Percentiles rank a stretch among this genome's conserved stretches.
Conservation (phyloP, 2,888 invertebrate genomes). For the Xestia c-nigrum region DNA sequence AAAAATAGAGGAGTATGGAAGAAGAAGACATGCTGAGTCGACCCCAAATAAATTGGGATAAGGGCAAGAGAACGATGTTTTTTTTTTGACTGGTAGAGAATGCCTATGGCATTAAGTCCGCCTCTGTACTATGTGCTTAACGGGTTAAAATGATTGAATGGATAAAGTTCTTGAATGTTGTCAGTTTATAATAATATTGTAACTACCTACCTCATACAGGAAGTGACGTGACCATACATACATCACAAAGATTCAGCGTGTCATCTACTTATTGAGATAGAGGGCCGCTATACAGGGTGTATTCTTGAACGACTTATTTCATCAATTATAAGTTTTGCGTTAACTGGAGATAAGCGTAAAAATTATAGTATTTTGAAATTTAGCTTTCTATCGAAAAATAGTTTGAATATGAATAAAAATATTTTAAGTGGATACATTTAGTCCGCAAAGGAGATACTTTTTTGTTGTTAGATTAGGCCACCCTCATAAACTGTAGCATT, state of each 20-base stretch:
- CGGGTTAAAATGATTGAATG: neutral
- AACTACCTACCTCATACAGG: slow-evolving; percentile 7
- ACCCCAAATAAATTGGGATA: no score
- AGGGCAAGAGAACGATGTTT: no score
- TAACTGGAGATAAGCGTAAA: neutral
- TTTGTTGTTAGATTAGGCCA: no score
- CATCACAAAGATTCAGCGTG: slow-evolving; percentile 46
- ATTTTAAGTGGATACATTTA: neutral
- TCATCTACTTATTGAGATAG: slow-evolving; percentile 64
- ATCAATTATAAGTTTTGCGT: neutral
- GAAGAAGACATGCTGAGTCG: no score
- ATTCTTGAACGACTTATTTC: neutral
- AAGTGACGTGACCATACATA: slow-evolving; percentile 54
- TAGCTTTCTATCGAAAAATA: neutral
- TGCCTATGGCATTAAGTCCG: no score
- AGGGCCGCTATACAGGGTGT: slow-evolving; percentile 22
- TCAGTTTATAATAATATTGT: slow-evolving; percentile 28
- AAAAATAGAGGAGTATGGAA: no score
- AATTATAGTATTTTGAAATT: neutral
- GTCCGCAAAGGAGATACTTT: no score
- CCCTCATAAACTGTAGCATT: no score
- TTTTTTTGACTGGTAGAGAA: no score
- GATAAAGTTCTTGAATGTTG: slow-evolving; percentile 9
- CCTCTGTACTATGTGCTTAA: no score
- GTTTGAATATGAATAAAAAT: neutral